Evolutionary conservation across 2,113 vertebrate genomes (phyloP).

Genomic region (Pelobates fuscus): DNA sequence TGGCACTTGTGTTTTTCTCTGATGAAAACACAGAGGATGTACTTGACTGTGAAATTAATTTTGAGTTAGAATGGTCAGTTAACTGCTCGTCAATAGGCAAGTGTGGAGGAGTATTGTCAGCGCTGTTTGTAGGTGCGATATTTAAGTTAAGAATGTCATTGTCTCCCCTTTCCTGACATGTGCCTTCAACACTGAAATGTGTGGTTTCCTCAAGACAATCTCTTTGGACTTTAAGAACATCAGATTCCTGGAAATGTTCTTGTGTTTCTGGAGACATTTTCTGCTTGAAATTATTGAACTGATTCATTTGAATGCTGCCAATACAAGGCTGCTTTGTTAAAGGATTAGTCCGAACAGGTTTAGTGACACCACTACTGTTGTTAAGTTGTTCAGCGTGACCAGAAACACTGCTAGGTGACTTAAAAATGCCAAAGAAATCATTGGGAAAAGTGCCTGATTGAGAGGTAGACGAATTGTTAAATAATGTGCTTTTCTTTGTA

Average conservation of each 20-base stretch:
- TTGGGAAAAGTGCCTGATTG: conserved; percentile 71
- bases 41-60: no score
- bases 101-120: background rate
- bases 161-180: background rate
- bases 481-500: conserved; percentile 75
- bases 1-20: background rate
- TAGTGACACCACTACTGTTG: conserved; percentile 52
- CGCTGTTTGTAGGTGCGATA: background rate
- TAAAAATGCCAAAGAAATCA: conserved; percentile 82
- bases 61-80: background rate
- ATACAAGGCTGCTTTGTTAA: background rate
- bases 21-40: background rate
- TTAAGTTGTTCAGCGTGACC: conserved; percentile 53
- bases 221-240: background rate
- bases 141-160: background rate
- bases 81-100: background rate
- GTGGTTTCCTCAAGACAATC: background rate
- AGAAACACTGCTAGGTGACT: conserved; percentile 57
- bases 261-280: background rate
- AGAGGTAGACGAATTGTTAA: conserved; percentile 69
- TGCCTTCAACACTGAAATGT: background rate
- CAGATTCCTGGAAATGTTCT: background rate
- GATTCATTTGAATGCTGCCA: background rate
- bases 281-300: background rate
- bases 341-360: conserved; percentile 45